These are phyloP conservation scores for Orbicella faveolata DNA, from an alignment of 64 coral and sea anemone species.

Conservation along the genomic window DNA sequence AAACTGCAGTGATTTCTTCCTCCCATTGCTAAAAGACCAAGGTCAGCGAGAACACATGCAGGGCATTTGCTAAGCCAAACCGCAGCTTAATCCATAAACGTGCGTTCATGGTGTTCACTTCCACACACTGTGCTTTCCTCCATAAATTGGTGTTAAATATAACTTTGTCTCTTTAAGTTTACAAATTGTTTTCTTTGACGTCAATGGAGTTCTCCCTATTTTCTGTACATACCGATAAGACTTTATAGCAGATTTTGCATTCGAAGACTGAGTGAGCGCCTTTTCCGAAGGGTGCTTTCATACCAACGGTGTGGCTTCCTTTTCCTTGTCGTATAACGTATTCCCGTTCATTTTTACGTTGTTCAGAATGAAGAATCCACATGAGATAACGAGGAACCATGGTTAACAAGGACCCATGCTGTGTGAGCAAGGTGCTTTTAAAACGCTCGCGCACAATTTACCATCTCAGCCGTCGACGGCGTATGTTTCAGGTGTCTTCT, in stretches of 20 bases:
- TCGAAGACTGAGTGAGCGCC: neutral
- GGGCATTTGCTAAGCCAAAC: neutral
- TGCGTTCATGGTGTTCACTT: neutral
- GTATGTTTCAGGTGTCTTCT: slow-evolving; percentile 25
- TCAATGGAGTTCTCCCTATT: neutral
- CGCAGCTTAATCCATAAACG: slow-evolving; percentile 13
- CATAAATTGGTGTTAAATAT: slow-evolving; percentile 18
- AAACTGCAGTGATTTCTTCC: slow-evolving; percentile 13
- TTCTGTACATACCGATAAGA: slow-evolving; percentile 13
- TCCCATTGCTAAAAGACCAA: neutral
- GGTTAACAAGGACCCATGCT: neutral
- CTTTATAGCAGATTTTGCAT: too few relatives aligned
- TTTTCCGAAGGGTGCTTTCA: neutral
- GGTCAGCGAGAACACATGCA: neutral
- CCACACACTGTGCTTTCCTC: neutral
- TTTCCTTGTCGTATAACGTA: neutral
- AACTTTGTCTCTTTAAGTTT: slow-evolving; percentile 17
- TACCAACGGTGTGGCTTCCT: neutral
- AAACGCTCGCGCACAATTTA: slow-evolving; percentile 2
- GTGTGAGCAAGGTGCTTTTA: neutral
- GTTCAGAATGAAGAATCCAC: neutral
- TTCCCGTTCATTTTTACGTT: neutral
- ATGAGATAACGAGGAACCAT: neutral
- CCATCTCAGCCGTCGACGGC: neutral
- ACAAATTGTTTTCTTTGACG: neutral